Evolutionary conservation across 2,797 vertebrate genomes (phyloP).

Genomic region (Cyclopterus lumpus): DNA sequence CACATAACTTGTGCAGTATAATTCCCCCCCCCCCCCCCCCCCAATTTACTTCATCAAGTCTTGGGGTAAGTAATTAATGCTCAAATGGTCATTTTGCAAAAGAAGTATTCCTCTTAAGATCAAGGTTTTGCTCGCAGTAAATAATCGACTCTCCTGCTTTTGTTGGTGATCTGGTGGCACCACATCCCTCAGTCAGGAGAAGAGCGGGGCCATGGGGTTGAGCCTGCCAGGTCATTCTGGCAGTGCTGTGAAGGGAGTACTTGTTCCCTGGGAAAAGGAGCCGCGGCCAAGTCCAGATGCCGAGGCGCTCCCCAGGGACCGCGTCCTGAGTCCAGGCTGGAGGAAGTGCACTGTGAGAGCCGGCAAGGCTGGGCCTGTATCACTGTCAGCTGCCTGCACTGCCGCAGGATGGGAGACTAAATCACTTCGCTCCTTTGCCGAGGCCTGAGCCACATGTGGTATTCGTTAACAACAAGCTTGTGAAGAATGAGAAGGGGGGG

Average conservation of each 20-base stretch:
- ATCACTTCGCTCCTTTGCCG: constrained; percentile 76
- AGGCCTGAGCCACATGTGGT: constrained; percentile 80
- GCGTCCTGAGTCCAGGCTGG: constrained; percentile 81
- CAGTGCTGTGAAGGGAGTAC: constrained; percentile 82
- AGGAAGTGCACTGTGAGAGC: constrained; percentile 87
- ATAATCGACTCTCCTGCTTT: constrained; percentile 32
- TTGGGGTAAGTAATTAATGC: background rate
- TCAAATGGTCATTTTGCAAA: background rate
- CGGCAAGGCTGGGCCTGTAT: constrained; percentile 77
- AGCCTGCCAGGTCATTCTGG: constrained; percentile 79
- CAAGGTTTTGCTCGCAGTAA: constrained; percentile 9
- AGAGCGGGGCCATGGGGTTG: constrained; percentile 39
- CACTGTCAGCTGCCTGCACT: constrained; percentile 78
- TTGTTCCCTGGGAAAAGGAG: constrained; percentile 94
- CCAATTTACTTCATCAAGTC: background rate
- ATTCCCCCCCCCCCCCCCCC: too few relatives aligned
- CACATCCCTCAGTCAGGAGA: constrained; percentile 52
- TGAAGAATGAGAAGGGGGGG: constrained; percentile 70
- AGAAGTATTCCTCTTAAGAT: background rate
- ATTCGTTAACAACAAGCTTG: constrained; percentile 84
- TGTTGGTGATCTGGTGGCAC: constrained; percentile 50
- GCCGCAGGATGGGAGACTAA: constrained; percentile 74
- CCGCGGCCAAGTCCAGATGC: constrained; percentile 92
- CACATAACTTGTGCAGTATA: background rate
- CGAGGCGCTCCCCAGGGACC: constrained; percentile 86